Base-by-base conservation (phyloP, 1,140 invertebrate genomes). In the Drosophila ironensis region DNA sequence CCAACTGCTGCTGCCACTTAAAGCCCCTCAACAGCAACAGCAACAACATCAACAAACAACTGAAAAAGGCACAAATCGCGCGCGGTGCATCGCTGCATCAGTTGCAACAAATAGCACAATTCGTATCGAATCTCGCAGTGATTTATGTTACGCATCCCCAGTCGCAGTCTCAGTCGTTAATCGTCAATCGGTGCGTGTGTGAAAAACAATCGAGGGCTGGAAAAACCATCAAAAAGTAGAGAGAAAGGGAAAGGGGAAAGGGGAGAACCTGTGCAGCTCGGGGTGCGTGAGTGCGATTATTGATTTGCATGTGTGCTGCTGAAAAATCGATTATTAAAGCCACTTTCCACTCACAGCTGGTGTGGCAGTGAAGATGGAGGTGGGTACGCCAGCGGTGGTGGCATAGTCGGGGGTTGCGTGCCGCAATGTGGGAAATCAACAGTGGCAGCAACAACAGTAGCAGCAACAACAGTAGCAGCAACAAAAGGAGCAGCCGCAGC, bases 271-370 rank as follows among this genome's bases (percentile, higher is more conserved):
- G 33, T 42, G 54, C 19, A 30, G 33, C 16, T 38, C 11, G 4
- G 1, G 4, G 14, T 17, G 33, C 8, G 33, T 12, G 33, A 16
- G 33, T 57, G 48, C 57, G 45, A 42, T 33, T 67, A 61, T 71
- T 12, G 47, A 72, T 81, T 68, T 56, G 56, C 67, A 56, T 71
- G 71, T 67, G 73, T 57, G 74, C 48, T 37, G 66, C 60, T 80
- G 80, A 84, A 84, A 84, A 84, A 84, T 84, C 80, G 80, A 84
- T 84, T 86, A 57, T 86, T 80, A 86, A 86, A 80, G 80, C 61
- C 48, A 66, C 64, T 67, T 67, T 67, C 63, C 71, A 81, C 61
- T 63, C 59, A 52, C 75, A 80, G 76, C 76, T 81, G 76, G 57
- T 80, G 73, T 38, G 57, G 40, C 30, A 37, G 33, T 46, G 38